Evolutionary conservation across 2,888 invertebrate species (phyloP).

Genomic region (Colostygia pectinataria): DNA sequence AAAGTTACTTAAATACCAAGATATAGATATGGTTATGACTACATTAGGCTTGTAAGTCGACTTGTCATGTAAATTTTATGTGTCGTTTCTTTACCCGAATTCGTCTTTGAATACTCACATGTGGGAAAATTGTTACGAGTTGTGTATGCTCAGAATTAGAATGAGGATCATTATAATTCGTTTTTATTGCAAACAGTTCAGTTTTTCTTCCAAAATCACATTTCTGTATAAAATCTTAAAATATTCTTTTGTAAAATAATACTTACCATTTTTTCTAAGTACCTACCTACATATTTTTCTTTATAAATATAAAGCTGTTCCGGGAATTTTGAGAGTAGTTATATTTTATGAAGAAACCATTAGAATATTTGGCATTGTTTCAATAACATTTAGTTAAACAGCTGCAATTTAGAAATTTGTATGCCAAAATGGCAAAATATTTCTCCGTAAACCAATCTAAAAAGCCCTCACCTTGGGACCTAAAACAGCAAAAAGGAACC

Average conservation of each 20-base stretch:
- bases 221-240: too few relatives aligned
- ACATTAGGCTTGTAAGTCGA: constrained; percentile 60
- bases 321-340: too few relatives aligned
- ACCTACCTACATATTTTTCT: too few relatives aligned
- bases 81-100: constrained; percentile 50
- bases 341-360: too few relatives aligned
- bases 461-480: constrained; percentile 65
- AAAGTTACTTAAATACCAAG: constrained; percentile 58
- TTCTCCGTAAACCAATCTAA: constrained; percentile 41
- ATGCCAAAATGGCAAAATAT: constrained; percentile 42
- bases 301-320: too few relatives aligned
- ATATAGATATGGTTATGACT: constrained; percentile 64
- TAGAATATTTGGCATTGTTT: constrained; percentile 54
- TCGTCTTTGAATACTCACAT: constrained; percentile 46
- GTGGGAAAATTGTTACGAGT: constrained; percentile 49
- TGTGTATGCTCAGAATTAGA: constrained; percentile 48
- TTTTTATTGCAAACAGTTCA: constrained; percentile 29
- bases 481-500: constrained; percentile 65
- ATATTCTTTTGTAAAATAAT: constrained; percentile 4
- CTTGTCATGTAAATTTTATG: constrained; percentile 69
- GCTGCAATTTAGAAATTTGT: constrained; percentile 42
- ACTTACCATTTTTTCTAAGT: too few relatives aligned
- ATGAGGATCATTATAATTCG: constrained; percentile 41
- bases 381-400: constrained; percentile 37
- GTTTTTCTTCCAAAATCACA: constrained; percentile 12